Base-by-base conservation (phyloP, 2,888 invertebrate genomes). In the Chrysotoxum bicinctum region DNA sequence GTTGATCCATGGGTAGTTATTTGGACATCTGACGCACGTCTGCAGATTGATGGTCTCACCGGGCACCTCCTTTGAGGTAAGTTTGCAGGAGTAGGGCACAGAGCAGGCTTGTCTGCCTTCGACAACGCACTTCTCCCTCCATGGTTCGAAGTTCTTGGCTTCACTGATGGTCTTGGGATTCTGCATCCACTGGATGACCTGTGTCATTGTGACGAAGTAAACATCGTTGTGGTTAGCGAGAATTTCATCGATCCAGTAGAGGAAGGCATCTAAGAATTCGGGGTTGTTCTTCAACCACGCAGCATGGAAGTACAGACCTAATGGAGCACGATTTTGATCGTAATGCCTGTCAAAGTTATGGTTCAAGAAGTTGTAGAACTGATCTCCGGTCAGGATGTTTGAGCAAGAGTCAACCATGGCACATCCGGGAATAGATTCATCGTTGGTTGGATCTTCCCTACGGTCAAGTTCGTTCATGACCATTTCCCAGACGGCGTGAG, bases 371-470 rank as follows among this genome's bases (percentile, higher is more conserved):
- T 97, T 97, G 93, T 97, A 98, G 93, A 98, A 98, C 91, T 98
- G 98, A 90, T 98, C 98, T 68, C 98, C 97, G 52, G 95, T 96
- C 69, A 98, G 93, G 89, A 98, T 97, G 92, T 97, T 98, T 79
- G 97, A 97, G 93, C 98, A 98, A 16, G 97, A 98, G 92, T 98
- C 98, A 7, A 98, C 97, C 98, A 98, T 98, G 79, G 97, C 97
- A 90, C 98, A 98, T 30, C 97, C 98, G 5, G 97, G 96, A 56
- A 98, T 93, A 90, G 96, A 96, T 91, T 98, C 98, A 90, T 98
- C 97, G 90, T 96, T 97, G 89, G 92, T 94, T 0, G 98, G 98
- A 90, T 98, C 98, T 91, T 98, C 98, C 88, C 98, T 95, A 88
- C 97, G 95, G 92, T 98, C 98, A 88, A 98, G 92, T 92, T 98